phyloP scores from a whole-genome alignment of 2,113 vertebrate genomes.

The Himantopus leucocephalus region DNA sequence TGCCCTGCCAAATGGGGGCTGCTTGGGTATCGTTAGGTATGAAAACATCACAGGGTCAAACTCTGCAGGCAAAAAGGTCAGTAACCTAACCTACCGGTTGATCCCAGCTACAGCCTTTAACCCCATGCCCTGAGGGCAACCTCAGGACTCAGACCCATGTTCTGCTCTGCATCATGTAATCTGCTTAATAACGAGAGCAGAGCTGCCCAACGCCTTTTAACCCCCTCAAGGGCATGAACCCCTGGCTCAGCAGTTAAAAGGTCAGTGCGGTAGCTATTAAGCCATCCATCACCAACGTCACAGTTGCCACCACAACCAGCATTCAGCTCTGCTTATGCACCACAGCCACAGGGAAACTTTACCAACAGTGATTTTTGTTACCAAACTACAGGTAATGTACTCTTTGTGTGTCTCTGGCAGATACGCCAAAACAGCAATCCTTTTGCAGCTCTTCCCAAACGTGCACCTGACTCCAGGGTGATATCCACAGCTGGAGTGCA shows the following conservation, averaged over 20 bases:
- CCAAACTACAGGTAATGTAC: not conserved
- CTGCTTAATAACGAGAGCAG: not conserved
- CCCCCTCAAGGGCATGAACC: not conserved
- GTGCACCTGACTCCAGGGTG: not conserved
- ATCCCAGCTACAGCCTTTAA: not conserved
- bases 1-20: not conserved
- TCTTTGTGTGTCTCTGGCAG: not conserved
- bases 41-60: not conserved
- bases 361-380: rapidly evolving
- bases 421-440: not conserved
- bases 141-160: not conserved
- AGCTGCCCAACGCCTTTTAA: not conserved
- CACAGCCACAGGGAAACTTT: not conserved
- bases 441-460: not conserved
- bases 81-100: not conserved
- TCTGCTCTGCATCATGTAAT: not conserved
- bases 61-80: not conserved
- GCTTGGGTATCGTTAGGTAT: not conserved
- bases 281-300: not conserved
- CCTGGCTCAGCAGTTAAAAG: not conserved
- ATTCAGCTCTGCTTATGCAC: not conserved
- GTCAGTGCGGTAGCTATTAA: not conserved
- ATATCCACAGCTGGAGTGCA: not conserved
- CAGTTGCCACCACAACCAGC: not conserved
- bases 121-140: not conserved